Conservation (phyloP, 1,140 invertebrate genomes). For the Penaeus indicus region DNA sequence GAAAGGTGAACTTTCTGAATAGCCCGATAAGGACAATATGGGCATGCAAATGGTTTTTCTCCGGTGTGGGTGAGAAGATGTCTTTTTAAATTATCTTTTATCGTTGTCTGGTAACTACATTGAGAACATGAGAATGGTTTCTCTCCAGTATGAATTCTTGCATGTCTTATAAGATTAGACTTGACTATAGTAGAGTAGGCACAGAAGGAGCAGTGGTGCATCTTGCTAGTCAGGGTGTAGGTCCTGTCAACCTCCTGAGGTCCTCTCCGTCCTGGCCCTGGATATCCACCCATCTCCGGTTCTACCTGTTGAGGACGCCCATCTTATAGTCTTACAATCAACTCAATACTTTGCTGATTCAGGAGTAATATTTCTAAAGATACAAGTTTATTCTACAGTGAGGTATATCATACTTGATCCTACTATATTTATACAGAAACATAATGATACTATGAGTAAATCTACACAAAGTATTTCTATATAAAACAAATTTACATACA, state of each 20-base stretch:
- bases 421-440: too few species aligned
- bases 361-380: too few species aligned
- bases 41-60: conserved; percentile 51
- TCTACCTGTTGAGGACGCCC: conserved; percentile 44
- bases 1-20: conserved; percentile 53
- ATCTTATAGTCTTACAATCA: conserved; percentile 22
- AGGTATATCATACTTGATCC: too few species aligned
- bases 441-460: too few species aligned
- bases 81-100: conserved; percentile 50
- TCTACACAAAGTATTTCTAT: too few species aligned
- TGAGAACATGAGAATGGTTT: conserved; percentile 47
- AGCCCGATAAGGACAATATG: conserved; percentile 40
- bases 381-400: too few species aligned
- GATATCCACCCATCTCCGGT: conserved; percentile 28
- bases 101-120: conserved; percentile 43
- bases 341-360: too few species aligned
- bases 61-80: conserved; percentile 52
- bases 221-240: conserved; percentile 11
- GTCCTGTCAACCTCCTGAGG: conserved; percentile 16
- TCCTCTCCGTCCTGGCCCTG: conserved; percentile 6
- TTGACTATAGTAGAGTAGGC: conserved; percentile 49
- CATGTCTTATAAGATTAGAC: conserved; percentile 47
- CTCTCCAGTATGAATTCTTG: conserved; percentile 46
- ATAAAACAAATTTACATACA: too few species aligned
- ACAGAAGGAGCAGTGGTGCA: conserved; percentile 40